These are phyloP conservation scores for Euphonia xanthogaster DNA, from an alignment of 2,797 vertebrate genomes.

Conservation along the genomic window DNA sequence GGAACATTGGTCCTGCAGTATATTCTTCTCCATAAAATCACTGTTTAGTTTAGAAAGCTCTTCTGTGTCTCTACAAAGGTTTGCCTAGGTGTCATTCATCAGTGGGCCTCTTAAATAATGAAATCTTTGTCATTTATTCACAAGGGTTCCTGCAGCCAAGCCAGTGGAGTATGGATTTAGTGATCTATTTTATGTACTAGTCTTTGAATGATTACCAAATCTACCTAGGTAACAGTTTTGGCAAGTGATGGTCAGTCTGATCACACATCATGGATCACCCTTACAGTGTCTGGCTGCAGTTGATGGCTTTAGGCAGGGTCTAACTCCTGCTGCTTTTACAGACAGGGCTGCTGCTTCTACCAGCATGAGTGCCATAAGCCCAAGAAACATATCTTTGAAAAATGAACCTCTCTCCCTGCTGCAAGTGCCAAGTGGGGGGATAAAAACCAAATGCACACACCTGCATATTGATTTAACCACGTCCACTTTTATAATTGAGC, in stretches of 20 bases:
- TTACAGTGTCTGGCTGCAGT: neutral
- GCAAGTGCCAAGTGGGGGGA: fast-evolving
- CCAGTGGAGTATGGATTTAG: neutral
- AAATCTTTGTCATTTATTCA: neutral
- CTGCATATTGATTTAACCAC: neutral
- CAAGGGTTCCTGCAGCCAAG: neutral
- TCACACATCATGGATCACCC: neutral
- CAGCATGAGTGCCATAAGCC: neutral
- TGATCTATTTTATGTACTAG: neutral
- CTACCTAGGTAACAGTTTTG: neutral
- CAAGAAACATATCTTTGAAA: neutral
- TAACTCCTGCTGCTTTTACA: neutral
- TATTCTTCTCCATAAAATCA: neutral
- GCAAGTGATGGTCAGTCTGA: neutral
- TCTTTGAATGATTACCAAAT: neutral
- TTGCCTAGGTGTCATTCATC: neutral
- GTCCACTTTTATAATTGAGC: neutral
- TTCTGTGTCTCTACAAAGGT: neutral
- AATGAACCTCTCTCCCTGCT: neutral
- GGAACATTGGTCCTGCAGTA: fast-evolving
- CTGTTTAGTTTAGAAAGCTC: neutral
- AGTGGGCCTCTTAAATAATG: neutral
- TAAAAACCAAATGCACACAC: neutral
- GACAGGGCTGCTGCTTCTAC: neutral
- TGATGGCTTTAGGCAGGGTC: neutral